These are phyloP conservation scores for Nothura maculosa DNA, from an alignment of 2,797 vertebrate genomes.

Conservation along the genomic window DNA sequence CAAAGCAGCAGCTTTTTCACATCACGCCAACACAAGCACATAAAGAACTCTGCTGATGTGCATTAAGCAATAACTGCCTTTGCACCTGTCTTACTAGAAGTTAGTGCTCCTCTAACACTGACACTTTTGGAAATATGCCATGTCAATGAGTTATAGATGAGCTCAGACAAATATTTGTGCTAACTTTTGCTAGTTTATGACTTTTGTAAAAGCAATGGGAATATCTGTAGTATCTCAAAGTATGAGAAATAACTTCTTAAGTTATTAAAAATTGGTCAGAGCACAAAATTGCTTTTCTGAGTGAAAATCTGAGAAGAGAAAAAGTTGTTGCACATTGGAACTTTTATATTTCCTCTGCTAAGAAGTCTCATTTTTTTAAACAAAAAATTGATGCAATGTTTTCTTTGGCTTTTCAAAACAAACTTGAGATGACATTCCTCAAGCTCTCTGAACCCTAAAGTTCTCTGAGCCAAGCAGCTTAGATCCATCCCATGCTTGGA, in stretches of 20 bases:
- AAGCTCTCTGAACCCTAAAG: background rate
- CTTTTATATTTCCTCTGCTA: background rate
- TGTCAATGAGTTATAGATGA: background rate
- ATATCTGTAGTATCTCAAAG: background rate
- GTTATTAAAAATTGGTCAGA: background rate
- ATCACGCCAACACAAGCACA: background rate
- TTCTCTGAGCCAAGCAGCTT: background rate
- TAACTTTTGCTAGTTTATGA: background rate
- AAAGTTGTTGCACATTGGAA: background rate
- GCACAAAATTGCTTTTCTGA: background rate
- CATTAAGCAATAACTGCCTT: background rate
- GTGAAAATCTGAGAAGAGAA: background rate
- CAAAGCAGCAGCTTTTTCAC: background rate
- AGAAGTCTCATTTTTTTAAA: background rate
- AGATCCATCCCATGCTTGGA: constrained; percentile 9
- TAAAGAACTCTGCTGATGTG: background rate
- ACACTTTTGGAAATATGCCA: background rate
- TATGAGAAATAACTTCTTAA: background rate
- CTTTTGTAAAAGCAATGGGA: background rate
- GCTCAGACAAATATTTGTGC: background rate
- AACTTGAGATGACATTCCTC: background rate
- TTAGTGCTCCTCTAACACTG: background rate
- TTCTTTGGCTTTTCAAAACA: constrained; percentile 47
- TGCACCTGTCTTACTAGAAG: background rate
- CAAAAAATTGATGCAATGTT: constrained; percentile 5